Evolutionary conservation across 1,140 invertebrate genomes (phyloP), one percentile per base, ranked within the genome.

Genomic region (Temnothorax nylanderi): DNA sequence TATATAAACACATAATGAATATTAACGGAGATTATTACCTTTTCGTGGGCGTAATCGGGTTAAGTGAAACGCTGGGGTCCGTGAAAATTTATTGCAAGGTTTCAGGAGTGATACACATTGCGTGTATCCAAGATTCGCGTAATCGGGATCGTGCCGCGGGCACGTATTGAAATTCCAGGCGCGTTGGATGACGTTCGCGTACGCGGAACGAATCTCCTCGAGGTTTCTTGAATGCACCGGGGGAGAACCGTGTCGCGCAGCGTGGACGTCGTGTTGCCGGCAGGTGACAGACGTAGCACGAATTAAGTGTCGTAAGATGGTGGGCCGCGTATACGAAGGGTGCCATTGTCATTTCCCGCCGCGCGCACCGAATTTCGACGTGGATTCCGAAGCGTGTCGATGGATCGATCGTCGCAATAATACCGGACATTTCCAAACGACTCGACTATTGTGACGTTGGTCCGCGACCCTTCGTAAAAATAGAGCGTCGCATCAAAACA

Each of bases 301-400:
- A 81, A 89, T 89, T 89, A 87, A 89, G 88, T 56, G 87, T 84
- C 80, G 32, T 80, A 69, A 80, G 81, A 80, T 56, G 54, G 72
- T 81, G 47, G 56, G 32, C 49, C 44, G 69, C 11, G 37, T 64
- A n/a, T 32, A 6, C 26, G 69, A 54, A 44, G 47, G 71, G 69
- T 62, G 56, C 37, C 60, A 77, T 64, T 56, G 85, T 74, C 76
- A 87, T 76, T 87, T 88, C 64, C 47, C 62, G 54, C n/a, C 78
- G 72, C 49, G 34, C 44, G 72, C 26, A 26, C 58, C 51, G 47
- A 51, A 80, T 74, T 81, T 26, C 82, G 44, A 54, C 32, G 72
- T 49, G 54, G 56, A 85, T 67, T 34, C 74, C 32, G 69, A 47
- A 41, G 37, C 67, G 51, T 21, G 80, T 74, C 56, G 41, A 84